These are phyloP conservation scores for Thinocorus orbignyianus DNA, from an alignment of 2,113 vertebrate species.

Conservation along the genomic window DNA sequence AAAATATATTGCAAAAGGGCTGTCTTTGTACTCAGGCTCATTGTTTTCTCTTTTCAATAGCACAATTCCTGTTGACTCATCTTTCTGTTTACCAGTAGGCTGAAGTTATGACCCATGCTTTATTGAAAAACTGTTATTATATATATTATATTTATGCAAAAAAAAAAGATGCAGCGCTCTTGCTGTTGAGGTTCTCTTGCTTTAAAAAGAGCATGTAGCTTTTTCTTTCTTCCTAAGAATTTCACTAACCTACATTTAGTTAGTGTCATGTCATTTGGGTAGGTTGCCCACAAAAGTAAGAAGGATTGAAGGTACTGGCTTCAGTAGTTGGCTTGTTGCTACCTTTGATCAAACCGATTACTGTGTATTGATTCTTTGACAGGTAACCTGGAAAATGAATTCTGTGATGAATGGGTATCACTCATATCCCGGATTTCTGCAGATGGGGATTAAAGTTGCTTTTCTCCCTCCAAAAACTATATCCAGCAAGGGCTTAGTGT, in stretches of 20 bases:
- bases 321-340: neutral
- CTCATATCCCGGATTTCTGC: neutral
- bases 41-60: neutral
- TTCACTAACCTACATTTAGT: neutral
- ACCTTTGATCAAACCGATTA: neutral
- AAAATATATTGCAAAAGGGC: neutral
- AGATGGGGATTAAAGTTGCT: neutral
- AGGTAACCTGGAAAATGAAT: neutral
- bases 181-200: neutral
- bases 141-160: neutral
- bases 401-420: neutral
- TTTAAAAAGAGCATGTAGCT: neutral
- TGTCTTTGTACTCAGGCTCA: neutral
- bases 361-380: neutral
- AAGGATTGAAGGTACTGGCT: neutral
- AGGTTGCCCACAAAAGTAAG: neutral
- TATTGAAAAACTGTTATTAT: neutral
- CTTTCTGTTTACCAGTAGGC: neutral
- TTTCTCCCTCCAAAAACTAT: neutral
- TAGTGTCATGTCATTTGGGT: neutral
- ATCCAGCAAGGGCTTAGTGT: neutral
- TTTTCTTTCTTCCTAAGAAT: neutral
- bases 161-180: neutral
- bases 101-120: neutral
- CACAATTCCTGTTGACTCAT: neutral